These are phyloP conservation scores for Ditula angustiorana DNA, from an alignment of 2,888 invertebrate species.

Conservation along the genomic window DNA sequence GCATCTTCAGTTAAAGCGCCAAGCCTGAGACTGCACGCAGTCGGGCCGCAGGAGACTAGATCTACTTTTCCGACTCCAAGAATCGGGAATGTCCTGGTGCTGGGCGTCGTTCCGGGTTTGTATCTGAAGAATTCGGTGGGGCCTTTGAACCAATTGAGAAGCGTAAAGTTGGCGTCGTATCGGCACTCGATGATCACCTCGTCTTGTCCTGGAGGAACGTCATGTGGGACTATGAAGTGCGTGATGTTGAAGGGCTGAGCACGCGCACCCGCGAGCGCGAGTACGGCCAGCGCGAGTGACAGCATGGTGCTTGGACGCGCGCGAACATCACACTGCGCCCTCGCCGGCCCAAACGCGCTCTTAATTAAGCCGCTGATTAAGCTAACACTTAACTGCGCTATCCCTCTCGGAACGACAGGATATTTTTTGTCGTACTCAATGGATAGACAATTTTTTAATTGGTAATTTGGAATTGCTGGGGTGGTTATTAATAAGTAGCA, in stretches of 20 bases:
- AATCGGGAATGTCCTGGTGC: slow-evolving; percentile 68
- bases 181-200: slow-evolving; percentile 74
- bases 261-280: slow-evolving; percentile 48
- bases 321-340: slow-evolving; percentile 72
- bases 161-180: slow-evolving; percentile 77
- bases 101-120: slow-evolving; percentile 70
- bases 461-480: slow-evolving; percentile 47
- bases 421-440: slow-evolving; percentile 66
- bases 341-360: slow-evolving; percentile 65
- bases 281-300: slow-evolving; percentile 53
- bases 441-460: slow-evolving; percentile 73
- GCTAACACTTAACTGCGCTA: slow-evolving; percentile 78
- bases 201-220: slow-evolving; percentile 62
- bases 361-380: slow-evolving; percentile 84
- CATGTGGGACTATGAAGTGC: slow-evolving; percentile 64
- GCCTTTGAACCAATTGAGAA: slow-evolving; percentile 78
- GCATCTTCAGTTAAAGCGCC: slow-evolving; percentile 72
- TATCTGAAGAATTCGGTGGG: slow-evolving; percentile 76
- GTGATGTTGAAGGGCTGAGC: slow-evolving; percentile 72
- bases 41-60: slow-evolving; percentile 69
- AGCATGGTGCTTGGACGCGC: slow-evolving; percentile 72
- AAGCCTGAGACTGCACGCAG: slow-evolving; percentile 66
- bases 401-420: slow-evolving; percentile 60
- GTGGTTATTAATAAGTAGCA: slow-evolving; percentile 38
- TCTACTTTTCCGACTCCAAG: slow-evolving; percentile 71